These are phyloP conservation scores for Aphidius ervi DNA, from an alignment of 1,140 invertebrate species.

Conservation along the genomic window DNA sequence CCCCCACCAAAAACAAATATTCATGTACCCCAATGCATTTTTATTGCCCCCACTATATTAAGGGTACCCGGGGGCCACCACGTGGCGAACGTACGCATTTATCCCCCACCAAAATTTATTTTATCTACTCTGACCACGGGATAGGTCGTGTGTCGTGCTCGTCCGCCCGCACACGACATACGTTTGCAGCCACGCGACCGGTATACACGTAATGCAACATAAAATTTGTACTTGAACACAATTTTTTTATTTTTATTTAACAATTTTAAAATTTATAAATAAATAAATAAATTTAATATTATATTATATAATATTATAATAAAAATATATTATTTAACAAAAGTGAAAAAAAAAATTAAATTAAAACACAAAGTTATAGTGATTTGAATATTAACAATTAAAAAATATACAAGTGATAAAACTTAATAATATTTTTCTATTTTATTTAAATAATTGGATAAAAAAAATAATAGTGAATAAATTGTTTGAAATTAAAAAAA, in stretches of 20 bases:
- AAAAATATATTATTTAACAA: too few relatives aligned
- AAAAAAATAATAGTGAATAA: background rate
- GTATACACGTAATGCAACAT: constrained; percentile 41
- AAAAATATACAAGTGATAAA: background rate
- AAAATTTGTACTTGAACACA: background rate
- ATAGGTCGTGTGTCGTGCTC: constrained; percentile 49
- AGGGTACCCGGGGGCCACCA: constrained; percentile 16
- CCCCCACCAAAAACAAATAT: constrained; percentile 1
- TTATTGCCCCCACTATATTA: constrained; percentile 16
- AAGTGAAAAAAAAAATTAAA: too few relatives aligned
- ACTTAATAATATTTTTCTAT: background rate
- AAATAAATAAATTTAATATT: background rate
- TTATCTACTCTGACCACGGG: constrained; percentile 22
- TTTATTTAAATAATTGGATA: background rate
- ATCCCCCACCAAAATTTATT: constrained; percentile 25
- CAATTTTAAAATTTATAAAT: background rate
- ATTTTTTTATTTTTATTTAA: background rate
- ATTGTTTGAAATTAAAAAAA: background rate
- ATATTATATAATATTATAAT: too few relatives aligned
- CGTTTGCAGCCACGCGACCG: constrained; percentile 54
- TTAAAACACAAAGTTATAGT: too few relatives aligned
- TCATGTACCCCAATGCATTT: background rate
- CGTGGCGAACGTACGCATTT: constrained; percentile 27
- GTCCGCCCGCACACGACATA: constrained; percentile 53
- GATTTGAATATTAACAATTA: too few relatives aligned